Evolutionary conservation across 1,140 invertebrate genomes (phyloP), one percentile per base, ranked within the genome.

Genomic region (Propsilocerus akamusi): DNA sequence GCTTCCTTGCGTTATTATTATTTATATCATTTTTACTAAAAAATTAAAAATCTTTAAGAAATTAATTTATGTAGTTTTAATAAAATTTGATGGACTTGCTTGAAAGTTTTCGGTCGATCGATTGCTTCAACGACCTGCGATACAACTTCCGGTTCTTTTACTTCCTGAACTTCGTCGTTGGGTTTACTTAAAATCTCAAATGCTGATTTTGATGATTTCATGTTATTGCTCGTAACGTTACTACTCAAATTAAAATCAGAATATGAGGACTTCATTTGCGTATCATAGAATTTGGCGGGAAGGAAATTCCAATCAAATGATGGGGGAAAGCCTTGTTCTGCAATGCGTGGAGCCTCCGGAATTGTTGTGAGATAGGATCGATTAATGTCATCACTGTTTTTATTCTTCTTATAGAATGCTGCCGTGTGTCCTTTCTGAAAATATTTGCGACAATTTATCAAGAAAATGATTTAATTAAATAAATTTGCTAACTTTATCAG

Each of bases 391-490:
- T 90, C 86, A 46, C 74, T 71, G 2, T 75, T 72, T 56, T 85
- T 80, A 52, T 74, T 80, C 56, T 75, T 72, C 55, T 72, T 73
- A 57, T 92, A 91, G 62, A 83, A 87, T 4, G 73, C 76, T 1
- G 87, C 73, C 5, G 80, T 79, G 70, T 83, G 86, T 61, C 83
- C 80, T 77, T 78, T 85, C 86, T 92, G 65, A 47, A 73, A 71
- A 59, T 12, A 51, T 50, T 46, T 34, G 55, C 22, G 34, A n/a
- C n/a, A 30, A 11, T 41, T 41, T 20, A 41, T 41, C 10, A 41
- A 41, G 26, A 25, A 11, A 49, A 48, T 47, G 17, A 11, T 14
- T 49, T 46, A 11, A 17, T 26, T 41, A 49, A 51, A 51, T 11
- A 49, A 53, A 51, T 48, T 41, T 53, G 69, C 76, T 76, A 71